phyloP scores from a whole-genome alignment of 2,888 invertebrate genomes.

The Apodemia duryi region DNA sequence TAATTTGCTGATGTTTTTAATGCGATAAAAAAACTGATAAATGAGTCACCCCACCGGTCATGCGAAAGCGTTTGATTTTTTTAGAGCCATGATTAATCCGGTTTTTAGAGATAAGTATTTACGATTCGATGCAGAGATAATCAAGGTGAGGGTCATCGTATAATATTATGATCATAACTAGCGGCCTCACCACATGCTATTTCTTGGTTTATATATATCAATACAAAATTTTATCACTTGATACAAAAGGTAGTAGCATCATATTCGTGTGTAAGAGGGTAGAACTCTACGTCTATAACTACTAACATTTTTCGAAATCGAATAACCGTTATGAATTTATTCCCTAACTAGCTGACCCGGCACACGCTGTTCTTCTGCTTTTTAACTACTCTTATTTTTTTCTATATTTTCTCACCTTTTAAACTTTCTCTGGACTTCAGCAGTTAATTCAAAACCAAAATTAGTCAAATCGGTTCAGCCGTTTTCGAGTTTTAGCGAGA shows the following conservation, averaged over 20 bases:
- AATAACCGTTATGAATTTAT: neutral
- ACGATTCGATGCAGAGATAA: slow-evolving; percentile 8
- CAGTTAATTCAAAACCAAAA: no score
- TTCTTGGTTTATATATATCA: slow-evolving; percentile 17
- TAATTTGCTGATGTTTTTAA: slow-evolving; percentile 10
- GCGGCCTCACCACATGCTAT: slow-evolving; percentile 33
- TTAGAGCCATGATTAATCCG: slow-evolving; percentile 6
- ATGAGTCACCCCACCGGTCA: neutral
- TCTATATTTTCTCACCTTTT: no score
- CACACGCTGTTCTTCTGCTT: no score
- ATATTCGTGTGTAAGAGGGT: no score
- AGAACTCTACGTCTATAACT: no score
- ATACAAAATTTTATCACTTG: no score
- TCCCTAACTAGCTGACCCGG: no score
- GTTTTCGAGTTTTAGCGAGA: no score
- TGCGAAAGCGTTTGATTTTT: slow-evolving; percentile 14
- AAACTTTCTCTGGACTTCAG: no score
- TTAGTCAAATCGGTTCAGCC: no score
- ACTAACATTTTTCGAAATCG: neutral
- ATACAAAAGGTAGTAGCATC: no score
- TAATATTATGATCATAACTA: slow-evolving; percentile 28
- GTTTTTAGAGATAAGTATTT: neutral
- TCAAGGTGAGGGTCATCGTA: slow-evolving; percentile 10
- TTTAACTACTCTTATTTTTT: no score
- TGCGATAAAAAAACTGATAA: neutral